Conservation (phyloP, 1,140 invertebrate species). For the Ericerus pela region DNA sequence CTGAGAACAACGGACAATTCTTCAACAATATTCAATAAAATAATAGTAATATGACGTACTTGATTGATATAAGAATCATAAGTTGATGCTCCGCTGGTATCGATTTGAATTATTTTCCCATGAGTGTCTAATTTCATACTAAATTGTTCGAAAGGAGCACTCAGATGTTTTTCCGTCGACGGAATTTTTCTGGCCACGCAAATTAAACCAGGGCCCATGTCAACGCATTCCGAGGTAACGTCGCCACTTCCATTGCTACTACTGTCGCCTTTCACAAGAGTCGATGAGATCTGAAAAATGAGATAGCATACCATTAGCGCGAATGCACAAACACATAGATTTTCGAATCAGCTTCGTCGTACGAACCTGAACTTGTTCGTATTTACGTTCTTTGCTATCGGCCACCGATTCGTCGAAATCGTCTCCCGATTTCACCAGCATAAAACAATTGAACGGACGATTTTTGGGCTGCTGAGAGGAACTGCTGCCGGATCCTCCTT, state of each 20-base stretch:
- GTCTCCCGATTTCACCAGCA: constrained; percentile 68
- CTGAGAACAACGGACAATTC: background rate
- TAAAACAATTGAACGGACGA: constrained; percentile 51
- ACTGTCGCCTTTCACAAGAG: constrained; percentile 37
- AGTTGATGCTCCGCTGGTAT: constrained; percentile 46
- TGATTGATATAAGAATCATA: constrained; percentile 52
- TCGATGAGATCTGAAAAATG: constrained; percentile 36
- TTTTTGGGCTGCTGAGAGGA: background rate
- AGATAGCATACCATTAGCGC: too few species aligned
- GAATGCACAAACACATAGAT: too few species aligned
- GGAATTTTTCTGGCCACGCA: constrained; percentile 73
- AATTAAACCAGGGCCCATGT: constrained; percentile 48
- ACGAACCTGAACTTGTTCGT: constrained; percentile 54
- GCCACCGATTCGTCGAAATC: constrained; percentile 57
- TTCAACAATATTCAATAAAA: background rate
- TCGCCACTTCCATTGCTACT: constrained; percentile 28
- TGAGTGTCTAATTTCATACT: constrained; percentile 75
- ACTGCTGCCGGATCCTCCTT: background rate
- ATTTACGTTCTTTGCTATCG: constrained; percentile 59
- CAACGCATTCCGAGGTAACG: constrained; percentile 32
- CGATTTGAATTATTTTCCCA: constrained; percentile 66
- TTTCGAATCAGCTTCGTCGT: too few species aligned
- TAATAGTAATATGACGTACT: too few species aligned
- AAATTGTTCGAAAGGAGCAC: constrained; percentile 65
- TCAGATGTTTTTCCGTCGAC: constrained; percentile 56